These are phyloP conservation scores for Agonopterix alstromeriana DNA, from an alignment of 2,888 invertebrate species.

Conservation along the genomic window DNA sequence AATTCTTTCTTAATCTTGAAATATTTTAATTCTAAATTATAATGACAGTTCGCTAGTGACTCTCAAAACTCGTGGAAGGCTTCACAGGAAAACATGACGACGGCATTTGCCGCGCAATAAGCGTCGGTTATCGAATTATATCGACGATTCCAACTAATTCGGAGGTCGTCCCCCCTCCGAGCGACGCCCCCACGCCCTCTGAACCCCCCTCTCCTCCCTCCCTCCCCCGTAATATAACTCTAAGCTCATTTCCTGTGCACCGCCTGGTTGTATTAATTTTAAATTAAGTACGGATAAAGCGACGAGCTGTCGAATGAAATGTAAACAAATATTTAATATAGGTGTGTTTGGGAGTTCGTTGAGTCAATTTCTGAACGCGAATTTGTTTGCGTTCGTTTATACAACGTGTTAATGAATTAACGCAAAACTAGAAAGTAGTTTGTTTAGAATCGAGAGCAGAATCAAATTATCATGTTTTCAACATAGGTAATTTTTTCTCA, in stretches of 20 bases:
- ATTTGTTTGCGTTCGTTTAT: too few species aligned
- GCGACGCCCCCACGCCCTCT: slow-evolving; percentile 12
- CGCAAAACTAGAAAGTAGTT: too few species aligned
- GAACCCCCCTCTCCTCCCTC: slow-evolving; percentile 22
- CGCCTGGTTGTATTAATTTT: slow-evolving; percentile 84
- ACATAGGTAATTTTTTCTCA: too few species aligned
- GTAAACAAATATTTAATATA: slow-evolving; percentile 26
- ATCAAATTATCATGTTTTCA: too few species aligned
- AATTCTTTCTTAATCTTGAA: too few species aligned
- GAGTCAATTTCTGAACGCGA: too few species aligned
- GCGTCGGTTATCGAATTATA: slow-evolving; percentile 42
- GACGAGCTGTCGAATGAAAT: slow-evolving; percentile 20
- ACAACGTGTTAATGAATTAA: too few species aligned
- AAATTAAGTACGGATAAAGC: slow-evolving; percentile 78
- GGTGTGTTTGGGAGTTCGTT: too few species aligned
- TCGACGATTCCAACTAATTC: slow-evolving; percentile 51
- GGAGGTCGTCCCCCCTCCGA: slow-evolving; percentile 24
- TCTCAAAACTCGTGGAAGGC: too few species aligned
- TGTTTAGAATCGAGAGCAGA: too few species aligned
- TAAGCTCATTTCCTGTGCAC: slow-evolving; percentile 83
- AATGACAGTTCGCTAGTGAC: too few species aligned
- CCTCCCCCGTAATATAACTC: slow-evolving; percentile 46
- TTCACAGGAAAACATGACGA: neutral
- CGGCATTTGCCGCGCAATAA: slow-evolving; percentile 22
- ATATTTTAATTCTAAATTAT: too few species aligned